These are phyloP conservation scores for Nasonia oneida DNA, from an alignment of 2,888 invertebrate genomes.

Conservation along the genomic window DNA sequence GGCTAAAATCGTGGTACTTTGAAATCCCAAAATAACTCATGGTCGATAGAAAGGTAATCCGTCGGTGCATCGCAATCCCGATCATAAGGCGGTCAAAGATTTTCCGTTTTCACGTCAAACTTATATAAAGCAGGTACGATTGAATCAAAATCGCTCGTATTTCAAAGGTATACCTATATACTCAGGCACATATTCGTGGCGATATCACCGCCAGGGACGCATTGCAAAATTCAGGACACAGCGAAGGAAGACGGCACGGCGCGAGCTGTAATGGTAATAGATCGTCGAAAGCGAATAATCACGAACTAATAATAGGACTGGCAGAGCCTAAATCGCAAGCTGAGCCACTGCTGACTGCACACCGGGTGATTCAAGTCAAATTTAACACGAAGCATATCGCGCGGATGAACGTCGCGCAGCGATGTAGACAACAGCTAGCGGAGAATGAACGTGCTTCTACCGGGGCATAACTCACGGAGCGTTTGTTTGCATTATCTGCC, in stretches of 20 bases:
- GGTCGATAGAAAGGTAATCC: neutral
- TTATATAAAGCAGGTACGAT: constrained; percentile 20
- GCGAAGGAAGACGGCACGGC: constrained; percentile 42
- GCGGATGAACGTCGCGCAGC: constrained; percentile 65
- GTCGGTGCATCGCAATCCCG: constrained; percentile 25
- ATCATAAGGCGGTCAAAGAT: constrained; percentile 32
- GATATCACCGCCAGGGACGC: constrained; percentile 51
- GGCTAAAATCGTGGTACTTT: neutral
- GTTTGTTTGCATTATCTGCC: constrained; percentile 75
- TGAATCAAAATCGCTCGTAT: constrained; percentile 43
- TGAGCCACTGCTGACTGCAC: constrained; percentile 19
- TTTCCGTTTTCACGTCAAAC: neutral
- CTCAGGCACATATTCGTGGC: neutral
- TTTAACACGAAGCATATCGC: constrained; percentile 74
- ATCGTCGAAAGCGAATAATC: constrained; percentile 70
- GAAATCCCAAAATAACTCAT: constrained; percentile 19
- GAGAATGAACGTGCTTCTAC: constrained; percentile 65
- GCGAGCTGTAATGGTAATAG: constrained; percentile 66
- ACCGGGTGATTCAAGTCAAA: constrained; percentile 73
- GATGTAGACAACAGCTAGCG: neutral
- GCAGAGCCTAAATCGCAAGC: constrained; percentile 64
- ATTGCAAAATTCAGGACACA: constrained; percentile 10
- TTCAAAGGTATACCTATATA: neutral
- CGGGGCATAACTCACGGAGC: constrained; percentile 75
- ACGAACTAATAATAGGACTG: constrained; percentile 73